These are phyloP conservation scores for Lasioglossum figueresi DNA, from an alignment of 2,888 invertebrate species.

Conservation along the genomic window DNA sequence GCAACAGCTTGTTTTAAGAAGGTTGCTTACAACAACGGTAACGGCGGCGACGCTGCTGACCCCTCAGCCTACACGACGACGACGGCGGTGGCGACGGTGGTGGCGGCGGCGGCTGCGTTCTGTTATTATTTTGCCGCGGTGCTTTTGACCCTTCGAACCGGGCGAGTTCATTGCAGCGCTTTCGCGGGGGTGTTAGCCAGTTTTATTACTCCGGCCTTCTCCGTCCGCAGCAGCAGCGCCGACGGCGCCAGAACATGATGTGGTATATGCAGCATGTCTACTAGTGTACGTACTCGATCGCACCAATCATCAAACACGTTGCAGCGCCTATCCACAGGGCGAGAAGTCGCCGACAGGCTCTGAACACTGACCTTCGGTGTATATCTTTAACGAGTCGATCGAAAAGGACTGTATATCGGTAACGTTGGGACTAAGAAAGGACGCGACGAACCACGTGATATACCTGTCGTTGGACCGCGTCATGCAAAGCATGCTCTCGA, in stretches of 20 bases:
- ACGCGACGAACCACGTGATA: slow-evolving; percentile 77
- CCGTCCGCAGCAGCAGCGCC: slow-evolving; percentile 69
- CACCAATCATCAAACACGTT: slow-evolving; percentile 47
- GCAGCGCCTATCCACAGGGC: slow-evolving; percentile 57
- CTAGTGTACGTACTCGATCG: slow-evolving; percentile 51
- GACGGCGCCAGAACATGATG: slow-evolving; percentile 65
- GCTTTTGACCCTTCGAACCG: slow-evolving; percentile 82
- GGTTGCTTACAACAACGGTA: slow-evolving; percentile 40
- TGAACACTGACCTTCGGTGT: slow-evolving; percentile 31
- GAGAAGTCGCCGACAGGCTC: slow-evolving; percentile 55
- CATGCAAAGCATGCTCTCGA: slow-evolving; percentile 70
- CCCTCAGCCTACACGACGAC: slow-evolving; percentile 50
- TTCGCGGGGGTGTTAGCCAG: slow-evolving; percentile 79
- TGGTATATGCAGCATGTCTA: slow-evolving; percentile 56
- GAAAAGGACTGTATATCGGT: slow-evolving; percentile 41
- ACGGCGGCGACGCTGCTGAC: slow-evolving; percentile 52
- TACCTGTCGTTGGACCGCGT: slow-evolving; percentile 70
- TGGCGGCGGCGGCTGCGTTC: slow-evolving; percentile 71
- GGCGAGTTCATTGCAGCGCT: slow-evolving; percentile 82
- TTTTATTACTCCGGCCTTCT: slow-evolving; percentile 62
- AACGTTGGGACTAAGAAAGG: slow-evolving; percentile 54
- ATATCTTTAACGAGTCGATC: slow-evolving; percentile 25
- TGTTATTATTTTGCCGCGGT: slow-evolving; percentile 83
- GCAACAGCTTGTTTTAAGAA: slow-evolving; percentile 36
- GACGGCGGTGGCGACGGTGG: slow-evolving; percentile 54